Evolutionary conservation across 1,140 invertebrate species (phyloP).

Genomic region (Chrysoperla carnea): DNA sequence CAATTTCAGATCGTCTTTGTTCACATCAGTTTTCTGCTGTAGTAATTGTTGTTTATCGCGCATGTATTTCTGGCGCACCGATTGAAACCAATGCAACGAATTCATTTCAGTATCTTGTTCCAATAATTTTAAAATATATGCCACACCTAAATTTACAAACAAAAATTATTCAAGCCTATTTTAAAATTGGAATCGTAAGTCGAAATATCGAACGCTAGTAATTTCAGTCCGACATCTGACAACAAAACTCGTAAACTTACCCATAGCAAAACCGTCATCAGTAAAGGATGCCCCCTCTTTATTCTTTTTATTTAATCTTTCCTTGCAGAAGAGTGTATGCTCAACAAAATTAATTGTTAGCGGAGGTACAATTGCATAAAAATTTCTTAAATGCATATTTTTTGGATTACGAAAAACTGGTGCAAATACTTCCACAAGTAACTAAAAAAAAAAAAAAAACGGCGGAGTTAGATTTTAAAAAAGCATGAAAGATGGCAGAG

Average conservation of each 20-base stretch:
- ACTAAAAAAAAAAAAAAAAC: slow-evolving; percentile 24
- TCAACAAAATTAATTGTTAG: slow-evolving; percentile 92
- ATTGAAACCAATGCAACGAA: slow-evolving; percentile 90
- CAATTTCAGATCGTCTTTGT: slow-evolving; percentile 61
- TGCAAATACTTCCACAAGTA: slow-evolving; percentile 85
- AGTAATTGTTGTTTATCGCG: slow-evolving; percentile 40
- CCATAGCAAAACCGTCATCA: slow-evolving; percentile 97
- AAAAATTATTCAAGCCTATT: too few relatives aligned
- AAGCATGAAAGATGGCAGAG: too few relatives aligned
- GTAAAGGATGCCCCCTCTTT: slow-evolving; percentile 77
- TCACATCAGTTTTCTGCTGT: slow-evolving; percentile 25
- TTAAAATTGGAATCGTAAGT: too few relatives aligned
- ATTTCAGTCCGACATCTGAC: too few relatives aligned
- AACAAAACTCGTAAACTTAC: slow-evolving; percentile 32
- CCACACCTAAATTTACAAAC: slow-evolving; percentile 21
- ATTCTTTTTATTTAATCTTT: slow-evolving; percentile 79
- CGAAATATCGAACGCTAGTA: too few relatives aligned
- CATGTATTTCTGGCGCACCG: slow-evolving; percentile 55
- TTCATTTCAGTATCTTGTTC: slow-evolving; percentile 70
- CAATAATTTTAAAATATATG: slow-evolving; percentile 50
- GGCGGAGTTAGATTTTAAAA: too few relatives aligned
- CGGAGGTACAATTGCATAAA: slow-evolving; percentile 86
- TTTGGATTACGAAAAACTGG: slow-evolving; percentile 71
- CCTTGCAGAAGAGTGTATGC: slow-evolving; percentile 79
- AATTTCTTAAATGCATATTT: slow-evolving; percentile 83